Percentiles rank a stretch among this genome's conserved stretches.
phyloP scores from a whole-genome alignment of 2,113 vertebrate species.

The Vulpes ferrilata region DNA sequence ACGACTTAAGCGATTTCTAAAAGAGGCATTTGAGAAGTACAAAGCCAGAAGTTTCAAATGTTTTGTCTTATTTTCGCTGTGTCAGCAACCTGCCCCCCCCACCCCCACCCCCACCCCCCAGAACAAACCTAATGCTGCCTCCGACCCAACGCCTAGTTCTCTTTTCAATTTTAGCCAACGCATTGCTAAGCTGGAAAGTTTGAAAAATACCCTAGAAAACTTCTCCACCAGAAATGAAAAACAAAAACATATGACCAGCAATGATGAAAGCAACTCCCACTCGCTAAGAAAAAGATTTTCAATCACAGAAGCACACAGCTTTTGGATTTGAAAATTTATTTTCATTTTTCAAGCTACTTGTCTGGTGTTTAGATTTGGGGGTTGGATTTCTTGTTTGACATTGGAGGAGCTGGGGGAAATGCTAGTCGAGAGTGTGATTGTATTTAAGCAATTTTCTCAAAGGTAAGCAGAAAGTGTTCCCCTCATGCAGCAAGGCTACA shows the following conservation, averaged over 20 bases:
- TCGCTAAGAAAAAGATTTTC: conserved; percentile 79
- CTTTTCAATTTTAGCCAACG: conserved; percentile 91
- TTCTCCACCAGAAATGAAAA: conserved; percentile 88
- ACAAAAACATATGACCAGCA: conserved; percentile 86
- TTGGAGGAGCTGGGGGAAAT: conserved; percentile 49
- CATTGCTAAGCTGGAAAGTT: conserved; percentile 91
- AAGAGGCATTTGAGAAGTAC: conserved; percentile 93
- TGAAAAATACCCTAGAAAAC: conserved; percentile 90
- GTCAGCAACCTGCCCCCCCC: conserved; percentile 92
- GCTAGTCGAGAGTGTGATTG: background rate
- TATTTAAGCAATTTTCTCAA: conserved; percentile 55
- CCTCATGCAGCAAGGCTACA: background rate
- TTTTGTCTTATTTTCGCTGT: conserved; percentile 93
- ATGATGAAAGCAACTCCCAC: conserved; percentile 85
- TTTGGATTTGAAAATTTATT: conserved; percentile 79
- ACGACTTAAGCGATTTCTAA: conserved; percentile 92
- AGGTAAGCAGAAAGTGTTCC: conserved; percentile 62
- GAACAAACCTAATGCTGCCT: conserved; percentile 89
- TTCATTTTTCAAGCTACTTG: conserved; percentile 80
- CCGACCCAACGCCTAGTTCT: conserved; percentile 91
- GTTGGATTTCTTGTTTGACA: conserved; percentile 78
- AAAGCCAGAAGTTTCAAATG: conserved; percentile 92
- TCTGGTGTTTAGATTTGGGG: conserved; percentile 73
- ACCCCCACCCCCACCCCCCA: conserved; percentile 78
- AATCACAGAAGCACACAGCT: conserved; percentile 73